Evolutionary conservation across 2,797 vertebrate genomes (phyloP).

Genomic region (Uromys caudimaculatus): DNA sequence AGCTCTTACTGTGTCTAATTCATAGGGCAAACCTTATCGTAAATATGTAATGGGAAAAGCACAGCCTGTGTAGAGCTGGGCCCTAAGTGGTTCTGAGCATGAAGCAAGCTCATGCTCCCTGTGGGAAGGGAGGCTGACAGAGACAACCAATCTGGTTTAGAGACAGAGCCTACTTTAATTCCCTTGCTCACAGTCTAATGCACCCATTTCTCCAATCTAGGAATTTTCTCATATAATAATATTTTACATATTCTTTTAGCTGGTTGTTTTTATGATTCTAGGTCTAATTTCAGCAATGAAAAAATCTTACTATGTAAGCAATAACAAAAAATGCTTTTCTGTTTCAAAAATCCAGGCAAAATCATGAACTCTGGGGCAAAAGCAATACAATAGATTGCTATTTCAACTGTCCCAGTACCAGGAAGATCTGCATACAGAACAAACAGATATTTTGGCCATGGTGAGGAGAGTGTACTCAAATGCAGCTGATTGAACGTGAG

Average conservation of each 20-base stretch:
- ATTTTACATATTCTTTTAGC: background rate
- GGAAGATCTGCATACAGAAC: background rate
- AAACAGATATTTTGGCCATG: background rate
- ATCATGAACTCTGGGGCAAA: background rate
- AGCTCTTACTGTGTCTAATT: background rate
- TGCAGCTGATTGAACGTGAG: background rate
- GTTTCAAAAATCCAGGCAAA: background rate
- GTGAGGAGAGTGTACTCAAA: background rate
- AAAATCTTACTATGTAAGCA: background rate
- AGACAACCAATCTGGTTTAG: background rate
- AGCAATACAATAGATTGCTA: background rate
- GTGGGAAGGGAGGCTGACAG: background rate
- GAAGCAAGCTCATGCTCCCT: background rate
- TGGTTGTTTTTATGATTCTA: background rate
- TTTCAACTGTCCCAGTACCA: background rate
- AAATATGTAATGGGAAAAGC: background rate
- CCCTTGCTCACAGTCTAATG: background rate
- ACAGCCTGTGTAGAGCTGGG: background rate
- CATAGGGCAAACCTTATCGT: background rate
- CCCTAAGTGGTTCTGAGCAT: background rate
- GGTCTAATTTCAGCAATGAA: constrained; percentile 7
- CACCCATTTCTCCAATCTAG: background rate
- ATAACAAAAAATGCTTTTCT: background rate
- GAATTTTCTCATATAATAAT: background rate
- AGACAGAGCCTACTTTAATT: background rate